A percentile compares a stretch with the other conserved stretches of the same genome.
Conservation (phyloP, 30 jellyfish, hydroid and myxozoan genomes). For the Pelagia noctiluca region DNA sequence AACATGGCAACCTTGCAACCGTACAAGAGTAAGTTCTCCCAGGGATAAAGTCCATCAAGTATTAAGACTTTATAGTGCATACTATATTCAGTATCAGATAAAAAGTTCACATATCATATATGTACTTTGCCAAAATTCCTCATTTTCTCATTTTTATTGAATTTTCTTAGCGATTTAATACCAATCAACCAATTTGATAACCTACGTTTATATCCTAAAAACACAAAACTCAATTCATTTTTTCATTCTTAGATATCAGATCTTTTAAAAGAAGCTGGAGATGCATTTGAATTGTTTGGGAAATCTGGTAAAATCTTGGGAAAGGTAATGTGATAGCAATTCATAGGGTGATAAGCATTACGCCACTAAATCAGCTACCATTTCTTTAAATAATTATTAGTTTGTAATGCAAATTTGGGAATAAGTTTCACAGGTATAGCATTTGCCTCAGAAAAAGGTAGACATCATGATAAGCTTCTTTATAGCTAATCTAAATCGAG, state of each 20-base stretch:
- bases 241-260: slow-evolving; percentile 14
- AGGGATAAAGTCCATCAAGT: background rate
- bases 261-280: slow-evolving; percentile 54
- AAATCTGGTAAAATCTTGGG: slow-evolving; percentile 67
- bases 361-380: background rate
- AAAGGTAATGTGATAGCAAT: slow-evolving; percentile 9
- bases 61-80: too few species aligned
- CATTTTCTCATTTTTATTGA: background rate
- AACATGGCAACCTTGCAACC: background rate
- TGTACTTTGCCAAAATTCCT: background rate
- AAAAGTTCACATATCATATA: too few species aligned
- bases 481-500: too few species aligned
- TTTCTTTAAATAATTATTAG: too few species aligned
- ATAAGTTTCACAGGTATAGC: too few species aligned
- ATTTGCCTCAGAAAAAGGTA: background rate
- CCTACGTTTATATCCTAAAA: too few species aligned
- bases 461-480: background rate
- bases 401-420: too few species aligned
- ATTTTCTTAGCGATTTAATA: background rate
- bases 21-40: background rate
- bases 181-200: too few species aligned
- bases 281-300: slow-evolving; percentile 66
- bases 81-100: too few species aligned
- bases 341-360: background rate
- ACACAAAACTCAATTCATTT: background rate